Conservation (phyloP, 2,888 invertebrate species). For the Bellardia bayeri region DNA sequence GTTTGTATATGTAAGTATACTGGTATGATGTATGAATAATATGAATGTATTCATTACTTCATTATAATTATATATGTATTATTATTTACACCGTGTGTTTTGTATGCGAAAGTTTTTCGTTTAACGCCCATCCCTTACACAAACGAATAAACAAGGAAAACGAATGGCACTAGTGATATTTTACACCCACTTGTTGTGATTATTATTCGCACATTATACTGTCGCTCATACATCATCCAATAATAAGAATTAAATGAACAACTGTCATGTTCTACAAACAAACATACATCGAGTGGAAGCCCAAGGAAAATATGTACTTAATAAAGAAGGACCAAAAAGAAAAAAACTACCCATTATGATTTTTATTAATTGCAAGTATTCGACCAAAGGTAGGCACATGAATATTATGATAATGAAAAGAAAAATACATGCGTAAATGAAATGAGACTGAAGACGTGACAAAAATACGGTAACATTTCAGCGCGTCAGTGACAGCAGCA, state of each 20-base stretch:
- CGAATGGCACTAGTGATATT: constrained; percentile 41
- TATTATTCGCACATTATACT: constrained; percentile 48
- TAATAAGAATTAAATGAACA: constrained; percentile 45
- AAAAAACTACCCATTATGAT: constrained; percentile 16
- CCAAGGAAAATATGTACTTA: not conserved
- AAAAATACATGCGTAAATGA: constrained; percentile 38
- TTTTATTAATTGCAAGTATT: constrained; percentile 55
- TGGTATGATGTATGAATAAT: constrained; percentile 11
- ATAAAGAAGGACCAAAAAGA: not conserved
- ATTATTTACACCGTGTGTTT: constrained; percentile 12
- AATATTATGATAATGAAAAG: constrained; percentile 7
- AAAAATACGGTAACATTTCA: not conserved
- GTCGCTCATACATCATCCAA: constrained; percentile 21
- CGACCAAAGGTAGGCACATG: constrained; percentile 23
- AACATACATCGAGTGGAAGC: constrained; percentile 1
- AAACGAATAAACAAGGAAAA: not conserved
- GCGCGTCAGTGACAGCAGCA: not conserved
- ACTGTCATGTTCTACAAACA: constrained; percentile 32
- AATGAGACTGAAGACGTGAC: constrained; percentile 35
- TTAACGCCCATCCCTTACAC: constrained; percentile 20
- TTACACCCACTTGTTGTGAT: constrained; percentile 62
- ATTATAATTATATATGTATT: constrained; percentile 45
- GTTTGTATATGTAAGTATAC: constrained; percentile 2
- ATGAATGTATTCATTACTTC: constrained; percentile 39
- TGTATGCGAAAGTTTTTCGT: not conserved